Conservation (phyloP, 2,888 invertebrate species). For the Octonoba sinensis region DNA sequence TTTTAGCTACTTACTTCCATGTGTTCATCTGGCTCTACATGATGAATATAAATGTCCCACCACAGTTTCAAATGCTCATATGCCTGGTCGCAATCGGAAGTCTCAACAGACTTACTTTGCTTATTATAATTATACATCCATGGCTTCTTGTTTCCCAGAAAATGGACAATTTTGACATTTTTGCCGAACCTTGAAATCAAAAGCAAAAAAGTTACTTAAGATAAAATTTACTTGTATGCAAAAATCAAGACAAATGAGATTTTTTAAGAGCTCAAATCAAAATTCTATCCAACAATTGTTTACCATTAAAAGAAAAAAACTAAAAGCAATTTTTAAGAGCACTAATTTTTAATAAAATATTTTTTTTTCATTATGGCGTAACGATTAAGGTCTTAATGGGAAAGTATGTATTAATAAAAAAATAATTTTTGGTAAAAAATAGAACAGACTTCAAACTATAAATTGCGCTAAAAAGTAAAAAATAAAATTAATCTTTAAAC, state of each 20-base stretch:
- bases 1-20: conserved; percentile 11
- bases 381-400: too few relatives aligned
- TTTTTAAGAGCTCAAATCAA: neutral
- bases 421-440: too few relatives aligned
- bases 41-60: conserved; percentile 52
- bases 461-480: too few relatives aligned
- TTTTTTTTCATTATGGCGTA: too few relatives aligned
- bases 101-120: conserved; percentile 68
- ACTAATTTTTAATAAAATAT: too few relatives aligned
- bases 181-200: conserved; percentile 82
- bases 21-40: neutral
- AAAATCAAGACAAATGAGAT: neutral
- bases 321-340: too few relatives aligned
- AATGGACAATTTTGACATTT: conserved; percentile 95
- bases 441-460: too few relatives aligned
- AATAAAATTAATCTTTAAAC: too few relatives aligned
- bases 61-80: conserved; percentile 31
- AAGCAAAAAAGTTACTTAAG: neutral
- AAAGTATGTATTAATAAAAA: too few relatives aligned
- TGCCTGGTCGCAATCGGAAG: conserved; percentile 18
- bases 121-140: conserved; percentile 90
- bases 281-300: too few relatives aligned
- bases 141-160: conserved; percentile 95
- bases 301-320: too few relatives aligned
- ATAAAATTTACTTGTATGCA: neutral